Percentiles rank a stretch among this genome's conserved stretches.
Conservation (phyloP, 2,888 invertebrate species). For the Zaprionus lineosus region DNA sequence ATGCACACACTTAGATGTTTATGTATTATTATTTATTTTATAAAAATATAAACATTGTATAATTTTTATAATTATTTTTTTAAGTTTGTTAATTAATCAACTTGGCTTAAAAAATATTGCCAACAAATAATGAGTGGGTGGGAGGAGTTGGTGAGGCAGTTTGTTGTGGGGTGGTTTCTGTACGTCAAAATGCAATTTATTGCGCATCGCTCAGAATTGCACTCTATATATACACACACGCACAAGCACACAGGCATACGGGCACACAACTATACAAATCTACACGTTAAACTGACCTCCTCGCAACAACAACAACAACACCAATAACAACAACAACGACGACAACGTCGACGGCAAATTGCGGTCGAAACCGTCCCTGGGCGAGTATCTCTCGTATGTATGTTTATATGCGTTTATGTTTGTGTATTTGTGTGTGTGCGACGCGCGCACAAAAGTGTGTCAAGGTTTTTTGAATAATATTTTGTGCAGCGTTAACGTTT, state of each 20-base stretch:
- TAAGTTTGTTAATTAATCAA: too few relatives aligned
- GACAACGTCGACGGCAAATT: slow-evolving; percentile 63
- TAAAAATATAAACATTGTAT: slow-evolving; percentile 39
- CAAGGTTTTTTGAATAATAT: slow-evolving; percentile 81
- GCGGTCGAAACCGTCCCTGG: slow-evolving; percentile 81
- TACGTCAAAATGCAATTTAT: slow-evolving; percentile 63
- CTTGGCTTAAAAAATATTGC: too few relatives aligned
- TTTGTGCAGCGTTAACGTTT: slow-evolving; percentile 75
- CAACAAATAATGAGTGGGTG: too few relatives aligned
- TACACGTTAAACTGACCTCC: slow-evolving; percentile 73
- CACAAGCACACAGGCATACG: slow-evolving; percentile 5
- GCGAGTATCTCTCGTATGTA: slow-evolving; percentile 59
- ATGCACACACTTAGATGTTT: too few relatives aligned
- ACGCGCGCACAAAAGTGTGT: slow-evolving; percentile 79
- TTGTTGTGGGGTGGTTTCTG: neutral
- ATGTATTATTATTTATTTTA: slow-evolving; percentile 2
- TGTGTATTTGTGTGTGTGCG: slow-evolving; percentile 47
- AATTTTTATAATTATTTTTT: too few relatives aligned
- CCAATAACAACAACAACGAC: slow-evolving; percentile 24
- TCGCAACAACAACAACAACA: slow-evolving; percentile 35
- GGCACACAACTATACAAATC: slow-evolving; percentile 45
- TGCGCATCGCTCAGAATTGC: slow-evolving; percentile 63
- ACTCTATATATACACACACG: slow-evolving; percentile 24
- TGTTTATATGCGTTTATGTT: slow-evolving; percentile 13
- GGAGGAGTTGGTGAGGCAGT: neutral